phyloP scores from a whole-genome alignment of 1,140 invertebrate species.

The Calosoma granatense region DNA sequence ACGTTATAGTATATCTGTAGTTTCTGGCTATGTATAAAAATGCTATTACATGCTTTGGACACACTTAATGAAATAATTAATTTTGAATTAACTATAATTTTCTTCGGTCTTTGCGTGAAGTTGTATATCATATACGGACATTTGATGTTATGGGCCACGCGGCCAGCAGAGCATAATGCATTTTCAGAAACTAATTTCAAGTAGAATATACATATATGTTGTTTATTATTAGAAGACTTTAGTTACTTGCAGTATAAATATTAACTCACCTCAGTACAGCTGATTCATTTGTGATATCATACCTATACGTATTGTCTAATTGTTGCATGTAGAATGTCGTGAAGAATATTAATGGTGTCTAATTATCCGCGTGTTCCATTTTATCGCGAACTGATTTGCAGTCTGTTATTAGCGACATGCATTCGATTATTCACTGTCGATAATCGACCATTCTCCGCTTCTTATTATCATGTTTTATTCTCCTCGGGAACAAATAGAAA shows the following conservation, averaged over 20 bases:
- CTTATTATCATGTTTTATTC: not conserved
- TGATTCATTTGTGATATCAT: no score
- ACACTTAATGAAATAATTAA: not conserved
- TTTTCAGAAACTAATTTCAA: no score
- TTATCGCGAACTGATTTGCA: not conserved
- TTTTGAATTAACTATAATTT: not conserved
- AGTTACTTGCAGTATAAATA: no score
- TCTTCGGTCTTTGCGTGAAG: not conserved
- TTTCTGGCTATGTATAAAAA: no score
- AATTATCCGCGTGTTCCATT: not conserved
- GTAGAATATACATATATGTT: no score
- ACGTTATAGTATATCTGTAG: no score
- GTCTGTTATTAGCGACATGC: not conserved
- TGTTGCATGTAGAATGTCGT: not conserved
- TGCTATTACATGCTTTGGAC: not conserved
- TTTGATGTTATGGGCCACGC: no score
- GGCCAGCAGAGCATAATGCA: no score
- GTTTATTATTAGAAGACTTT: no score
- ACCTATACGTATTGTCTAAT: not conserved
- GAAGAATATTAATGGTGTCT: not conserved
- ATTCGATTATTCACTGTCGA: not conserved
- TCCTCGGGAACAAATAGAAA: not conserved
- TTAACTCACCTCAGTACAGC: no score
- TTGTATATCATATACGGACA: not conserved
- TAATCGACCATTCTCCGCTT: not conserved